Evolutionary conservation across 1,140 invertebrate species (phyloP).

Genomic region (Drosophila arizonae): DNA sequence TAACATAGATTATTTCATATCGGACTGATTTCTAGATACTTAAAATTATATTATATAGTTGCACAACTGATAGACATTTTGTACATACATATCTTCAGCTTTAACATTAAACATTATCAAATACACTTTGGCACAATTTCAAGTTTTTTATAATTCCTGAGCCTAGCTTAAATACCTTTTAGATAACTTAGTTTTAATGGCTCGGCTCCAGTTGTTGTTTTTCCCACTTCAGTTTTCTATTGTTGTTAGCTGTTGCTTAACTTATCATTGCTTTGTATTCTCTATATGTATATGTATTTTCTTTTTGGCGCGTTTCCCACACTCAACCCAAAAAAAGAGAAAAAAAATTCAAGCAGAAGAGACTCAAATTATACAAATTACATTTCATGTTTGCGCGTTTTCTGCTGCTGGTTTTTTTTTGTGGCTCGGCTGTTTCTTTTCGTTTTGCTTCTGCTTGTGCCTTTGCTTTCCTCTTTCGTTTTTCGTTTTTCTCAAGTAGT

Average conservation of each 20-base stretch:
- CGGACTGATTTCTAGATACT: no score
- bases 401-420: conserved; percentile 46
- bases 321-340: conserved; percentile 34
- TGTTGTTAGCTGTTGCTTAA: conserved; percentile 30
- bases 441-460: conserved; percentile 20
- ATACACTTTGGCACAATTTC: no score
- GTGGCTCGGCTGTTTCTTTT: conserved; percentile 15
- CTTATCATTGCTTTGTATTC: conserved; percentile 18
- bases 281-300: conserved; percentile 39
- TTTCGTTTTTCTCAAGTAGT: conserved; percentile 70
- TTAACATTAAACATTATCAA: background rate
- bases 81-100: background rate
- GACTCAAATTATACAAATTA: conserved; percentile 78
- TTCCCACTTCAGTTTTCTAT: background rate
- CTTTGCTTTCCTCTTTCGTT: conserved; percentile 35
- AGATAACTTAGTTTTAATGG: background rate
- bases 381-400: conserved; percentile 69
- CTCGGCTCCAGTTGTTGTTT: background rate
- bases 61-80: no score
- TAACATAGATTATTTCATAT: no score
- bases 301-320: conserved; percentile 77
- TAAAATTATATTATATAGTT: no score
- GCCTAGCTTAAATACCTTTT: conserved; percentile 1
- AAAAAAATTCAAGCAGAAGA: conserved; percentile 27
- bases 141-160: background rate